A percentile compares a stretch with the other conserved stretches of the same genome.
These are phyloP conservation scores for Aphelinus atriplicis DNA, from an alignment of 1,140 invertebrate genomes.

Conservation along the genomic window DNA sequence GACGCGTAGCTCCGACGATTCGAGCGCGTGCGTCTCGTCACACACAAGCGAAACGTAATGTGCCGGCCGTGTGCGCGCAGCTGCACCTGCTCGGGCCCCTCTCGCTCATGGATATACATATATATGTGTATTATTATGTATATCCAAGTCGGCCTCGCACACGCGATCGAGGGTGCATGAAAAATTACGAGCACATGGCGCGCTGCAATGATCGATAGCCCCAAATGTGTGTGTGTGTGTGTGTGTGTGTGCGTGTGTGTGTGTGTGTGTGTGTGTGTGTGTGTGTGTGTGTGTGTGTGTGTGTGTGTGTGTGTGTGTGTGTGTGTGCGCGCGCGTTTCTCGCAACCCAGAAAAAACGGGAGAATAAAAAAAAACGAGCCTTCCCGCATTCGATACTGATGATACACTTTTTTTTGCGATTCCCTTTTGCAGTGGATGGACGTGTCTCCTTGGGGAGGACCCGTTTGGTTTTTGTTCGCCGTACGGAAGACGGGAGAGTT, in stretches of 20 bases:
- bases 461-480: background rate
- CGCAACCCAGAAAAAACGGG: too few species aligned
- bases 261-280: too few species aligned
- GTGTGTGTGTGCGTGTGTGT: too few species aligned
- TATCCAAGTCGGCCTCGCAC: background rate
- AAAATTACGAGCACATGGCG: constrained; percentile 21
- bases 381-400: background rate
- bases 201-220: too few species aligned
- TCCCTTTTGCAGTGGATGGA: background rate
- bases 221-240: too few species aligned
- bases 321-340: too few species aligned
- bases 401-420: background rate
- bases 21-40: too few species aligned
- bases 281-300: too few species aligned
- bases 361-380: background rate
- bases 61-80: background rate
- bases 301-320: too few species aligned
- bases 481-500: too few species aligned
- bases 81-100: background rate
- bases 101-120: background rate
- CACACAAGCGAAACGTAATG: too few species aligned
- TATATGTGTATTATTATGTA: background rate
- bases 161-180: constrained; percentile 2
- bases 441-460: background rate
- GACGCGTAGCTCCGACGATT: too few species aligned